Conservation (phyloP, 1,140 invertebrate species). For the Drosophila repletoides region DNA sequence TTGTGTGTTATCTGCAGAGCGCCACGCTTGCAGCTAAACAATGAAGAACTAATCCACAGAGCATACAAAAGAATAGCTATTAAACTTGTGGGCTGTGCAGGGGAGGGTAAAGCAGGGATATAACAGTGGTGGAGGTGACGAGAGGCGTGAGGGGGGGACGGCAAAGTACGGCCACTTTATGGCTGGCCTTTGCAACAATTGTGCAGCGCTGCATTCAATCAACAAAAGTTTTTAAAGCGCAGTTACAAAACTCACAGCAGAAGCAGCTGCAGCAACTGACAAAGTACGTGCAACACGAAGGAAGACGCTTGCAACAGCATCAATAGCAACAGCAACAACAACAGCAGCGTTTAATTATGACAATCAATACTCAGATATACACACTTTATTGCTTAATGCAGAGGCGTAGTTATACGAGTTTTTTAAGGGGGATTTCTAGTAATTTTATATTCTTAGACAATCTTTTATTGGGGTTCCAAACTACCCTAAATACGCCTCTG, state of each 20-base stretch:
- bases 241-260: conserved; percentile 64
- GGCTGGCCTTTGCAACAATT: conserved; percentile 78
- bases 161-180: conserved; percentile 70
- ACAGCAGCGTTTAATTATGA: conserved; percentile 74
- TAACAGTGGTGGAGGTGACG: neutral
- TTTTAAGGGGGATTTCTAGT: no score
- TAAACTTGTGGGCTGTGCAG: conserved; percentile 51
- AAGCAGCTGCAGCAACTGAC: conserved; percentile 16
- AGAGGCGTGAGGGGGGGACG: conserved; percentile 19
- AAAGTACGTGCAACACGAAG: conserved; percentile 28
- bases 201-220: conserved; percentile 78
- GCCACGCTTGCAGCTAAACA: conserved; percentile 77
- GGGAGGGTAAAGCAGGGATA: neutral
- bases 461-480: no score
- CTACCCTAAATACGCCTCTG: conserved; percentile 14
- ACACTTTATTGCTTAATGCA: conserved; percentile 37
- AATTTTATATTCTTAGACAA: no score
- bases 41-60: conserved; percentile 79
- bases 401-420: no score
- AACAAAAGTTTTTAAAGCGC: conserved; percentile 78
- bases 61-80: conserved; percentile 79
- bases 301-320: conserved; percentile 13
- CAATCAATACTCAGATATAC: conserved; percentile 67
- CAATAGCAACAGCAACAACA: conserved; percentile 30
- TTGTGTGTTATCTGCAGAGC: conserved; percentile 65